phyloP scores from a whole-genome alignment of 1,140 invertebrate genomes.

The Bombus picipes region DNA sequence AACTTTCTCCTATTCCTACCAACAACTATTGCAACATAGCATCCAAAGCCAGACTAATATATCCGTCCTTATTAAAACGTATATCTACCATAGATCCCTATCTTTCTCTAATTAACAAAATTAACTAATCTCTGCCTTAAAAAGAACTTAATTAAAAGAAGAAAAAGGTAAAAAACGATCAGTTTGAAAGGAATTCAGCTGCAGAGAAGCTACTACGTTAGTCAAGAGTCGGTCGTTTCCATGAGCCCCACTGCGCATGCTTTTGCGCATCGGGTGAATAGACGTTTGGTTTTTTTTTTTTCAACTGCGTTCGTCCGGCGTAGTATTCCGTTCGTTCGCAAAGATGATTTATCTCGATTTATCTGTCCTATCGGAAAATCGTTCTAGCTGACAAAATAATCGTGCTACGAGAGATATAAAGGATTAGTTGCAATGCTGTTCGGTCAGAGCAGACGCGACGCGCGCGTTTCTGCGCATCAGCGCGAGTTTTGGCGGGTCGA shows the following conservation, averaged over 20 bases:
- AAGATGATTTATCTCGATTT: neutral
- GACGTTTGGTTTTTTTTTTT: neutral
- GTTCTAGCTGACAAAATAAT: neutral
- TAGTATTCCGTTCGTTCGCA: neutral
- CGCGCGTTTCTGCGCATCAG: slow-evolving; percentile 59
- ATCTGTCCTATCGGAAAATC: neutral
- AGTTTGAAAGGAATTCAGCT: neutral
- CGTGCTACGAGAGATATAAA: neutral
- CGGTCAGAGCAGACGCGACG: slow-evolving; percentile 32
- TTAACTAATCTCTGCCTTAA: neutral
- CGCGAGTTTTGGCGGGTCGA: slow-evolving; percentile 77
- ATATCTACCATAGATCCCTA: neutral
- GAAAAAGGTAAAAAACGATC: neutral
- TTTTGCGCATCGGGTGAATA: slow-evolving; percentile 21
- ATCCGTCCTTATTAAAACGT: neutral
- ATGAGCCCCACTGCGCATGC: neutral
- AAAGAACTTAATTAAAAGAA: neutral
- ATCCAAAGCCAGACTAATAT: neutral
- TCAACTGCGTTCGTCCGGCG: no score
- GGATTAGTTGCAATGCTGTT: slow-evolving; percentile 17
- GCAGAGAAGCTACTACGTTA: neutral
- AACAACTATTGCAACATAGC: neutral
- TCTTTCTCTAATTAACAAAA: neutral
- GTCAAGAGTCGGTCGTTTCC: neutral
- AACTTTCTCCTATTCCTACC: neutral